Evolutionary conservation across 2,113 vertebrate genomes (phyloP), one percentile per base, ranked within the genome.

Genomic region (Myiozetetes cayanensis): DNA sequence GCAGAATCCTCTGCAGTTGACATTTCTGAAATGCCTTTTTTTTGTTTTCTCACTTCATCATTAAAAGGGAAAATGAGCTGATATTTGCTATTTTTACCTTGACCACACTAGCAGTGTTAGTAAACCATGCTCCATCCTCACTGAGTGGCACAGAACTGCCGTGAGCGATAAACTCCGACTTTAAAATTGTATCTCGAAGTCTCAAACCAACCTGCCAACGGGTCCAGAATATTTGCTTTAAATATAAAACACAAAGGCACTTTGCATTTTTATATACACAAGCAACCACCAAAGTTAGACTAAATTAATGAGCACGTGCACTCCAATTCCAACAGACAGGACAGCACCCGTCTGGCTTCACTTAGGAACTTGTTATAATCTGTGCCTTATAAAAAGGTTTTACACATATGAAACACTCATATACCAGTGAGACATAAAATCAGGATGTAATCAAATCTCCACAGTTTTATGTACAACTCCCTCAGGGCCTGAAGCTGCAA

Each of bases 371-470:
- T 58, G 58, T 28, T 81, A 35, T 27, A 78, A 80, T 50, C 44
- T 58, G 10, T 71, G 46, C 44, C 77, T 90, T 87, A 80, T 61
- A 79, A 90, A 91, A 90, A 86, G 58, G 52, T 49, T 94, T 95
- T 92, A 90, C 85, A 84, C 52, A 61, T 74, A 63, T 23, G 76
- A 87, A 94, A 84, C 73, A 27, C 76, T 92, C 90, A 12, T 75
- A 68, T 50, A 87, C 23, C 67, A 72, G 33, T 15, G 39, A 94
- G 70, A 96, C 73, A 68, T 47, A 71, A 88, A 95, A 96, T 63
- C 85, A 85, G 76, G 85, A 80, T 62, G 88, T 56, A 93, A 95
- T 90, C 92, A 95, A 88, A 90, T 75, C 82, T 86, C 73, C 53
- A 33, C 39, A 65, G 79, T 67, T 93, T 90, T 88, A 85, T 33